Percentiles rank a stretch among this genome's conserved stretches.
Conservation (phyloP, 2,797 vertebrate genomes). For the Apogon hyalosoma region DNA sequence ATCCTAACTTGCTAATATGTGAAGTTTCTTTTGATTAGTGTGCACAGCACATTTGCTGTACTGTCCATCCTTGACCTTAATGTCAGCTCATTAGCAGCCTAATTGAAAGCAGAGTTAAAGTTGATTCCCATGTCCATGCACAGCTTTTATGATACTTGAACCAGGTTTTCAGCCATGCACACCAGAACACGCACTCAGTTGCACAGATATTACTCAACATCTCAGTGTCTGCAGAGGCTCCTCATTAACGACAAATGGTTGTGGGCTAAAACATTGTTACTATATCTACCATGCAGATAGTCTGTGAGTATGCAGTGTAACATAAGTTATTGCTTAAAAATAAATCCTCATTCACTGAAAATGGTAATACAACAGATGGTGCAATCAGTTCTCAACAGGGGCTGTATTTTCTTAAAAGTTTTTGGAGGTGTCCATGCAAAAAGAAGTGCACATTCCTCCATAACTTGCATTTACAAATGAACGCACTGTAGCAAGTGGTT, state of each 20-base stretch:
- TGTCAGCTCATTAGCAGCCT: conserved; percentile 69
- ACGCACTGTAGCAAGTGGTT: not conserved
- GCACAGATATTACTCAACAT: conserved; percentile 18
- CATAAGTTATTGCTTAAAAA: not conserved
- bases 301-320: not conserved
- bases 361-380: not conserved
- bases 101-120: conserved; percentile 66
- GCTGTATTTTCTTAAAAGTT: not conserved
- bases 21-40: conserved; percentile 60
- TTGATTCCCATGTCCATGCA: conserved; percentile 39
- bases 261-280: conserved; percentile 10
- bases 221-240: conserved; percentile 34
- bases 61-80: conserved; percentile 65
- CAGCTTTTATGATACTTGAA: conserved; percentile 37
- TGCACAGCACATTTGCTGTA: conserved; percentile 37
- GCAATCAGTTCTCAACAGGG: not conserved
- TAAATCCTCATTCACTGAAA: not conserved
- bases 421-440: not conserved
- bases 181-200: not conserved
- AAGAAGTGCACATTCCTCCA: not conserved
- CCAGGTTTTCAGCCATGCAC: conserved; percentile 16
- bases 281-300: not conserved
- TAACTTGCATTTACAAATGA: not conserved
- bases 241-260: conserved; percentile 53
- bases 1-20: conserved; percentile 24